Evolutionary conservation across 1,140 invertebrate species (phyloP).

Genomic region (Diachasma alloeum): DNA sequence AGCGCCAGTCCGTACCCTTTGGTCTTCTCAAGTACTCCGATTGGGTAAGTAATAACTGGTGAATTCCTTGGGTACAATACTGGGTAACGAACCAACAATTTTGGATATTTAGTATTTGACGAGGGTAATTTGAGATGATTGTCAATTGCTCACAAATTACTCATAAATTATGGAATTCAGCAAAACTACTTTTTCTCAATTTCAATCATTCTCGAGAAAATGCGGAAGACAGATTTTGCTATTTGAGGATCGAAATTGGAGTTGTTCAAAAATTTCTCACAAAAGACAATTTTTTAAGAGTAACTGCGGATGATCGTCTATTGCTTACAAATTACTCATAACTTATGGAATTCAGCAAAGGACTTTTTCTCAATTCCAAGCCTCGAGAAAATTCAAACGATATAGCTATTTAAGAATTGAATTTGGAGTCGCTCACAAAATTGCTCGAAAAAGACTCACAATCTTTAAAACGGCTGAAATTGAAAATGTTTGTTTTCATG

Average conservation of each 20-base stretch:
- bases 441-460: not conserved
- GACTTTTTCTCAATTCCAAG: too few species aligned
- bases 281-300: too few species aligned
- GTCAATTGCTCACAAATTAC: not conserved
- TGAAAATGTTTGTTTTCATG: too few species aligned
- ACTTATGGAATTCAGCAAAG: not conserved
- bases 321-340: not conserved
- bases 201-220: too few species aligned
- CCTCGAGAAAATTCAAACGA: too few species aligned
- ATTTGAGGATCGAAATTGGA: too few species aligned
- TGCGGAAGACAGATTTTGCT: too few species aligned
- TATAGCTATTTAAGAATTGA: not conserved
- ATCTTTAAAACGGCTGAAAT: too few species aligned
- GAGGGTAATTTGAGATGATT: not conserved
- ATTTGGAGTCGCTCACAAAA: not conserved
- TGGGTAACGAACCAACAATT: not conserved
- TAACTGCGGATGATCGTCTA: too few species aligned
- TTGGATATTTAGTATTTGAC: not conserved
- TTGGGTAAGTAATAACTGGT: not conserved
- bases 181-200: too few species aligned
- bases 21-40: slow-evolving; percentile 8
- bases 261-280: too few species aligned
- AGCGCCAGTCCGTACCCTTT: slow-evolving; percentile 9
- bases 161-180: not conserved
- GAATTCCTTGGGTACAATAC: slow-evolving; percentile 16